Evolutionary conservation across 2,113 vertebrate genomes (phyloP), one percentile per base, ranked within the genome.

Genomic region (Oenanthe melanoleuca): DNA sequence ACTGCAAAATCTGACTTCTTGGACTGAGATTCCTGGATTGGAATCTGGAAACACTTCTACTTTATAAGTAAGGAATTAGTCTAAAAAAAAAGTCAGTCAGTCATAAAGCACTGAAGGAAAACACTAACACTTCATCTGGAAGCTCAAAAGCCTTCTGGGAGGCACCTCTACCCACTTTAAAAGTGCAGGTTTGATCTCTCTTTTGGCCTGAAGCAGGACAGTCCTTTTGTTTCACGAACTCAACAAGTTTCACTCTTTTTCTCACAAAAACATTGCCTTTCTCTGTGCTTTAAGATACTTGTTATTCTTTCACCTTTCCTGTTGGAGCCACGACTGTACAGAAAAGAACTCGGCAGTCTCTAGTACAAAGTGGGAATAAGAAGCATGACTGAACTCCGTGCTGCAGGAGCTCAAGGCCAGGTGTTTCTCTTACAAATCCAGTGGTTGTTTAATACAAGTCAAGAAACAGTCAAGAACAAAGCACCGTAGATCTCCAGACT

Each of bases 81-180:
- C 29, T 24, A 7, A 53, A 37, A 65, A 47, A 47, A 78, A 52
- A 37, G 8, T 21, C 28, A n/a, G 44, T 26, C 47, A 38, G 20
- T 66, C 17, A 4, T 52, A 75, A 44, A 57, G 44, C 45, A 44
- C 21, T 23, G 15, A 83, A 45, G 89, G 37, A 11, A 82, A 90
- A 60, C 31, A 61, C 17, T 20, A 13, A 42, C 10, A 37, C 22
- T 4, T 8, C 24, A 37, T 38, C 45, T 38, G 25, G 67, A 60
- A 86, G 45, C 60, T 57, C 59, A 28, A 17, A 3, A 77, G 34
- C 18, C 65, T 70, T 53, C 33, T 34, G 45, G 50, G 45, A 80
- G 28, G 63, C 44, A 47, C 15, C 55, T 80, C 67, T 14, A 38
- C 22, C 12, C 0, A 0, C 47, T 49, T 52, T 7, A 52, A 47